Base-by-base conservation (phyloP, 2,797 vertebrate species). In the Carduelis carduelis region DNA sequence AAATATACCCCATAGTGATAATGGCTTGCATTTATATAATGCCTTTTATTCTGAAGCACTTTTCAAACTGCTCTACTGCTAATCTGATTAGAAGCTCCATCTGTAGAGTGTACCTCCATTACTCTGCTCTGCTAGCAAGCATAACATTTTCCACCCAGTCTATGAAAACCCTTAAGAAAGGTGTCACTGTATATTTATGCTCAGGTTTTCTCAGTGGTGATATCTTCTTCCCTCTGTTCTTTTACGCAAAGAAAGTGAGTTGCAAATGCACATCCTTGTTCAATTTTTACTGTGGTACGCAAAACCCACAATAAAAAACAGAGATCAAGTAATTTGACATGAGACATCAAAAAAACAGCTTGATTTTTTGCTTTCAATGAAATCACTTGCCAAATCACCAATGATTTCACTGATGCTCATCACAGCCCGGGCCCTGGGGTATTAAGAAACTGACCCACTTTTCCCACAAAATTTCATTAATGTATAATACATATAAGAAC, bases 1-100 rank as follows among this genome's bases (percentile, higher is more conserved):
- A 96, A 97, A 97, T 94, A 96, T 92, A 96, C 92, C 96, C 95
- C 92, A 96, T 97, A 96, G 94, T 93, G 97, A 96, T 97, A 97
- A 97, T 96, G 93, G 95, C 95, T 97, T 96, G 82, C 96, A 94
- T 93, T 96, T 96, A 95, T 96, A 95, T 94, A 97, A 97, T 85
- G 92, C 85, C 89, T 96, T 96, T 95, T 94, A 94, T 96, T 96
- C 94, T 35, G 89, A 96, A 97, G 93, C 92, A 96, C 95, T 97
- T 97, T 95, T 96, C 93, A 96, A 96, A 97, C 97, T 97, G 94
- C 83, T 97, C 56, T 90, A 46, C 65, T 97, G 95, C 91, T 97
- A 96, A 97, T 96, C 94, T 97, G 92, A 96, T 97, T 94, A 96
- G 96, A 94, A 96, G 89, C 93, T 96, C 97, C 95, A 93, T 96